Percentiles rank a stretch among this genome's conserved stretches.
Conservation (phyloP, 2,113 vertebrate genomes). For the Willisornis vidua region DNA sequence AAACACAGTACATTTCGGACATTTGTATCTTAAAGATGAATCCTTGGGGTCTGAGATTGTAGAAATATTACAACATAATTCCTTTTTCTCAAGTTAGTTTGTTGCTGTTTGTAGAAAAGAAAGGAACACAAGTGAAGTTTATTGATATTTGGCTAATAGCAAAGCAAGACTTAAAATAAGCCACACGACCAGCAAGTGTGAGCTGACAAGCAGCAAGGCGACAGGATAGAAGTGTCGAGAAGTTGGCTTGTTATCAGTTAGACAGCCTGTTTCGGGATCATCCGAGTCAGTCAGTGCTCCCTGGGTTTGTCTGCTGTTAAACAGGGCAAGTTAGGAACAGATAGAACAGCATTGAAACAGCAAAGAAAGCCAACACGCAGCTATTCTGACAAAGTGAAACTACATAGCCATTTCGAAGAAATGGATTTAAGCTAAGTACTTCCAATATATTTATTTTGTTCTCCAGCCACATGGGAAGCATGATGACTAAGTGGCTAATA, state of each 20-base stretch:
- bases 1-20: constrained; percentile 67
- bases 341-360: constrained; percentile 75
- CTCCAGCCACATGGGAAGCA: not conserved
- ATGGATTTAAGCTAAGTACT: not conserved
- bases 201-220: constrained; percentile 99
- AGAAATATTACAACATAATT: constrained; percentile 75
- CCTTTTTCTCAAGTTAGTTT: constrained; percentile 65
- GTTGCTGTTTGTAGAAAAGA: constrained; percentile 77
- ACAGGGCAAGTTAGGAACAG: constrained; percentile 77
- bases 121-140: constrained; percentile 77
- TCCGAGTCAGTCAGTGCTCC: constrained; percentile 91
- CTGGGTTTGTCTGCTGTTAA: constrained; percentile 92
- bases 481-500: not conserved
- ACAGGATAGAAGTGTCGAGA: constrained; percentile 99
- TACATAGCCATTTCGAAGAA: not conserved
- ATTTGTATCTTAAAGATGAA: constrained; percentile 62
- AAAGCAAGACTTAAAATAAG: constrained; percentile 99
- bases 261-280: constrained; percentile 93
- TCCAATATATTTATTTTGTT: not conserved
- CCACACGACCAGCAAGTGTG: constrained; percentile 98
- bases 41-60: constrained; percentile 72
- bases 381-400: constrained; percentile 46
- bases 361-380: constrained; percentile 61
- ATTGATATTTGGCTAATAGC: constrained; percentile 99
- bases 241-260: constrained; percentile 95